These are phyloP conservation scores for Tipula vernalis DNA, from an alignment of 2,888 invertebrate genomes.

Conservation along the genomic window DNA sequence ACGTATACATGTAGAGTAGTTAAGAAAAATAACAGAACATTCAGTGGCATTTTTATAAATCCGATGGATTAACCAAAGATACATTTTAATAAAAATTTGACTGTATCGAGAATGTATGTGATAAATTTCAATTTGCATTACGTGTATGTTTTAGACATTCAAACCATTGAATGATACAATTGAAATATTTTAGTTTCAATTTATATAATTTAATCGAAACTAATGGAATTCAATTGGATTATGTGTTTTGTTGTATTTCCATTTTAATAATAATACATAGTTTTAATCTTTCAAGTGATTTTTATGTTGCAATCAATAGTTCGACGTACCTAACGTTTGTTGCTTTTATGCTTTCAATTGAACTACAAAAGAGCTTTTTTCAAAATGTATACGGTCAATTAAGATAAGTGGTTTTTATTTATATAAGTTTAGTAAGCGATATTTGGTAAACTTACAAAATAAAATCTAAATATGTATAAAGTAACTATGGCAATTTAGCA, in stretches of 20 bases:
- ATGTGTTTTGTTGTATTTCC: background rate
- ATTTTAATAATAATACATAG: background rate
- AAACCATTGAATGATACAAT: background rate
- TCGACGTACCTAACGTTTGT: background rate
- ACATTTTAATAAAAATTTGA: background rate
- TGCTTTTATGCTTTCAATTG: background rate
- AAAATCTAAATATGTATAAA: too few species aligned
- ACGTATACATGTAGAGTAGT: background rate
- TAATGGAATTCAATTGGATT: background rate
- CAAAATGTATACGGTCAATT: background rate
- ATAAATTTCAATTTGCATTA: too few species aligned
- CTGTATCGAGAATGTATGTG: too few species aligned
- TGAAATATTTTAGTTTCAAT: background rate
- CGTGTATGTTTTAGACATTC: background rate
- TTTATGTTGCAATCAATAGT: background rate
- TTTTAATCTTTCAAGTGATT: background rate
- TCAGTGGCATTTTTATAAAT: background rate
- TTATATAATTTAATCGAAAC: background rate
- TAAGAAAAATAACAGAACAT: background rate
- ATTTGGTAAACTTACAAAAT: too few species aligned
- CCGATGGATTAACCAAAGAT: background rate
- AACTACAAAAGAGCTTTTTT: background rate
- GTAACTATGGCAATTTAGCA: too few species aligned
- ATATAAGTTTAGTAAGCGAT: background rate
- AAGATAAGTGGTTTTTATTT: background rate